Base-by-base conservation (phyloP, 2,797 vertebrate species). In the Rhabdomys pumilio region DNA sequence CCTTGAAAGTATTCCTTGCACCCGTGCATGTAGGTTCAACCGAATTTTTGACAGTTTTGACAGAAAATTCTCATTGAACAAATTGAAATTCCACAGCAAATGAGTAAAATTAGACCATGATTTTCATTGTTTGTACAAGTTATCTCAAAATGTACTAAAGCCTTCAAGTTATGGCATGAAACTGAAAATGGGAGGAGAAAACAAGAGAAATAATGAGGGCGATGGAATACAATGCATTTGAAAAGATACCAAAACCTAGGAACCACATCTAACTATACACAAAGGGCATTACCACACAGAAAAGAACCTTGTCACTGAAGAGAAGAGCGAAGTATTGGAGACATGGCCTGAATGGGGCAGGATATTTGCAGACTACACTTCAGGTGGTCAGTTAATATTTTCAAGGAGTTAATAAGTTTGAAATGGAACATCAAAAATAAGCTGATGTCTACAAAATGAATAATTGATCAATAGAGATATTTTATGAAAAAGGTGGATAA, bases 311-410 rank as follows among this genome's bases (percentile, higher is more conserved):
- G 41, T 3, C 26, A 20, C 26, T 13, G 17, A 34, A 17, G 15
- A 24, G 22, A 41, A 61, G 22, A 82, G 55, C 0, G 14, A 61
- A 38, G 6, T 38, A 38, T 1, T 57, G 22, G 24, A 61, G n/a
- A 41, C n/a, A 14, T 6, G 38, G 24, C 1, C n/a, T 53, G 1
- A 0, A 26, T 41, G 12, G 13, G 5, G 3, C 12, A 19, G 6
- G 22, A 41, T n/a, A 6, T 14, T 22, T n/a, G 19, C 20, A n/a
- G 1, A 22, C 1, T n/a, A 9, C 7, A 22, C 19, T 65, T 84
- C 59, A 67, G 63, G 3, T 34, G 11, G n/a, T 0, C 41, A 50
- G 31, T 13, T 67, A 24, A 13, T 14, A 50, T 50, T 41, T 47
- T 50, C 2, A 67, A 67, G 29, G 63, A 22, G 4, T 50, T 47